Evolutionary conservation across 2,888 invertebrate species (phyloP).

Genomic region (Mesoligia furuncula): DNA sequence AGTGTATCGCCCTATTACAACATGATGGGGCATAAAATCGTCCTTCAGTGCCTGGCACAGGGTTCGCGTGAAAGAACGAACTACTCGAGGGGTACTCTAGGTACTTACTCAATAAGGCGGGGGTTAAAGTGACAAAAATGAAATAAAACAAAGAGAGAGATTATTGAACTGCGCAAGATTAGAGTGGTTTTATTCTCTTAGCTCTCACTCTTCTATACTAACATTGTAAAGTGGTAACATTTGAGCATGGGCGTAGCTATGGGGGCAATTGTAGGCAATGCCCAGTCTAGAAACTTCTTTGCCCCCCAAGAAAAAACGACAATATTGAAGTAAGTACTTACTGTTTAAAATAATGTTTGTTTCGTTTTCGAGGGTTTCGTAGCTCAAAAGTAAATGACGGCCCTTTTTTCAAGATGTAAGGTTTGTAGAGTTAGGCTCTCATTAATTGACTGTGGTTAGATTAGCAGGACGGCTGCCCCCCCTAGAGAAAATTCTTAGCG

Average conservation of each 20-base stretch:
- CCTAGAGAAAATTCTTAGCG: no score
- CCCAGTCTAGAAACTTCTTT: no score
- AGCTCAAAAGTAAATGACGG: no score
- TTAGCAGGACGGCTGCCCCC: no score
- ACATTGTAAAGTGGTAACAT: background rate
- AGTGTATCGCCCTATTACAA: slow-evolving; percentile 37
- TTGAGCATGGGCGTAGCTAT: background rate
- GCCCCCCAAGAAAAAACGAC: no score
- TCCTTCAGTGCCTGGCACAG: slow-evolving; percentile 56
- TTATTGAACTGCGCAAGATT: background rate
- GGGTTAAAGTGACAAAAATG: slow-evolving; percentile 11
- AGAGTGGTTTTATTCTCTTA: background rate
- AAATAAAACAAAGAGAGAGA: slow-evolving; percentile 14
- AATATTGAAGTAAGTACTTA: no score
- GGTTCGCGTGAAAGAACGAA: slow-evolving; percentile 43
- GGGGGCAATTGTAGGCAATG: no score
- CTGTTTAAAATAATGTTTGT: no score
- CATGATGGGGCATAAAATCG: slow-evolving; percentile 40
- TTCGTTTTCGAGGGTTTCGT: no score
- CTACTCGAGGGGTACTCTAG: slow-evolving; percentile 18
- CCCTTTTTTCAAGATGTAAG: no score
- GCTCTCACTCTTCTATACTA: background rate
- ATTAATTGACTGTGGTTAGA: no score
- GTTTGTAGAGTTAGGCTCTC: no score
- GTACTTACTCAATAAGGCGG: background rate